Base-by-base conservation (phyloP, 2,113 vertebrate genomes). In the Nanorana parkeri region DNA sequence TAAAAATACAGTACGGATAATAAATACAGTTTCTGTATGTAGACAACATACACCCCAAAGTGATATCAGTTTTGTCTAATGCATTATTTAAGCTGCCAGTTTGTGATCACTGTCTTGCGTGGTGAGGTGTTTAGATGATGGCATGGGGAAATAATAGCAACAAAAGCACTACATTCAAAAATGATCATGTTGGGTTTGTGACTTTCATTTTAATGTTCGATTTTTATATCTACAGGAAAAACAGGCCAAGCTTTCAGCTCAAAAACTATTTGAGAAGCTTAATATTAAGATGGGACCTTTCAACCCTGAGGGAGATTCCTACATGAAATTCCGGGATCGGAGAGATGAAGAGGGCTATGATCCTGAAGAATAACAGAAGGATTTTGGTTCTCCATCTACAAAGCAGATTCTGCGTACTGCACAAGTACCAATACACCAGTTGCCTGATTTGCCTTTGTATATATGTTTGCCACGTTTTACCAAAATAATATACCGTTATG, bases 191-290 rank as follows among this genome's bases (percentile, higher is more conserved):
- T 47, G 41, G 5, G 41, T 11, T 47, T 47, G 10, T 47, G 1
- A 36, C 8, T 41, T 47, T 47, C 1, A 47, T 15, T 1, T 84
- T 66, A n/a, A n/a, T 85, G 5, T 17, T 16, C 75, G 84, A 47
- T 47, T 86, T 89, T 28, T 65, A 85, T 89, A 85, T 89, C 23
- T 87, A 87, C 89, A 97, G 97, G 96, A 95, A 88, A 86, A 95
- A 88, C 96, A 98, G 86, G 96, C 95, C 85, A 98, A 94, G 87
- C 87, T 95, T 65, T 95, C 96, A 79, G 96, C 96, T 82, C 95
- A 96, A 87, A 99, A 95, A 86, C 92, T 99, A 87, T 92, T 94
- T 17, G 93, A 96, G 87, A 94, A 91, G 84, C 84, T 96, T 87
- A 93, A 93, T 84, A 84, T 94, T 87, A 93, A 92, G 88, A 95